These are phyloP conservation scores for Papilio polyxenes DNA, from an alignment of 1,140 invertebrate species.

Conservation along the genomic window DNA sequence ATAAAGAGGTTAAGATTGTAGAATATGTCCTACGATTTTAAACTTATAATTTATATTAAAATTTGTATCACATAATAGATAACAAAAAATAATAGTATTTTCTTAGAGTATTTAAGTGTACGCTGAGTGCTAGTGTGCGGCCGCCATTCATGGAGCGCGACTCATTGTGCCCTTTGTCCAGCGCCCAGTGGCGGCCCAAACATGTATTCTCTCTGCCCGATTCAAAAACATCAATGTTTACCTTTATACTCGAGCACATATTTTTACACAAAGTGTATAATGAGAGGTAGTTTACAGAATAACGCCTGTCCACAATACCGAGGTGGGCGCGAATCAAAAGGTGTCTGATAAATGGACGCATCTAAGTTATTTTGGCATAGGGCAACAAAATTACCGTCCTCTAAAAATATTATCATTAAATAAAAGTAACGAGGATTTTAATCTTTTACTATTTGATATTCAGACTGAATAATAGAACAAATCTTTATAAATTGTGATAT, in stretches of 20 bases:
- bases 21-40: too few species aligned
- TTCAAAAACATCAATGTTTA: slow-evolving; percentile 78
- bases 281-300: slow-evolving; percentile 77
- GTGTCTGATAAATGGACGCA: slow-evolving; percentile 67
- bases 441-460: too few species aligned
- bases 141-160: slow-evolving; percentile 71
- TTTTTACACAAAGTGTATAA: slow-evolving; percentile 80
- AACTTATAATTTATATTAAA: background rate
- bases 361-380: slow-evolving; percentile 42
- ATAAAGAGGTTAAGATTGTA: too few species aligned
- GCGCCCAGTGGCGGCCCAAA: slow-evolving; percentile 75
- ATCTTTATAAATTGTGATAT: background rate
- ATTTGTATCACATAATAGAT: slow-evolving; percentile 29
- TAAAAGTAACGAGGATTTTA: too few species aligned
- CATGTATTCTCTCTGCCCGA: slow-evolving; percentile 71
- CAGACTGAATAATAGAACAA: too few species aligned
- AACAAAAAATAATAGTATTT: slow-evolving; percentile 58
- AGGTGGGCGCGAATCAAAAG: slow-evolving; percentile 70
- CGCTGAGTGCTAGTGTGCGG: slow-evolving; percentile 67
- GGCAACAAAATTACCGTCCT: slow-evolving; percentile 45
- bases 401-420: background rate
- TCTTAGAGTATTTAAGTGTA: slow-evolving; percentile 54
- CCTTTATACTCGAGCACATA: slow-evolving; percentile 79
- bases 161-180: slow-evolving; percentile 72
- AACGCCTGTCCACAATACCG: slow-evolving; percentile 75